Evolutionary conservation across 2,888 invertebrate genomes (phyloP).

Genomic region (Netelia fuscicornis): DNA sequence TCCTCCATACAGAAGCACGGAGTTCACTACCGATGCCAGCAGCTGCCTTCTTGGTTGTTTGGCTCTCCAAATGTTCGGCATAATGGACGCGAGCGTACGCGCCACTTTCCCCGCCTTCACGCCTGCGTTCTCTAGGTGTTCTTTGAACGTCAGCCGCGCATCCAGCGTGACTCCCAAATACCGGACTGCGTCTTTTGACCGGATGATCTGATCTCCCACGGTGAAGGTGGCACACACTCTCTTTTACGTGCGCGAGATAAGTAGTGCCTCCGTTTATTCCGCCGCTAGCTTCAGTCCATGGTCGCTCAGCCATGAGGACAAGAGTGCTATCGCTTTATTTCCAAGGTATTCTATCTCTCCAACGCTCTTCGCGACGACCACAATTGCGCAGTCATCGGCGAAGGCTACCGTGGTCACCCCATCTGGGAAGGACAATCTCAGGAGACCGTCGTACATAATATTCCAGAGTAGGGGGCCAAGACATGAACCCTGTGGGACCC

Average conservation of each 20-base stretch:
- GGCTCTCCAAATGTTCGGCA: too few relatives aligned
- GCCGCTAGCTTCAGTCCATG: not conserved
- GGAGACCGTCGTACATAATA: slow-evolving; percentile 50
- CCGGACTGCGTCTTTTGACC: not conserved
- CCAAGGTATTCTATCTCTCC: not conserved
- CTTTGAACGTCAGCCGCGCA: slow-evolving; percentile 28
- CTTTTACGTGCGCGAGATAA: not conserved
- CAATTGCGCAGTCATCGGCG: not conserved
- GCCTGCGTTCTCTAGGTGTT: slow-evolving; percentile 5
- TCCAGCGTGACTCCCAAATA: slow-evolving; percentile 17
- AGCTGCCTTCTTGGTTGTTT: too few relatives aligned
- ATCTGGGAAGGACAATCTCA: not conserved
- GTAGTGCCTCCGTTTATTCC: not conserved
- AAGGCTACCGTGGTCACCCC: slow-evolving; percentile 22
- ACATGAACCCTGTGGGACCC: slow-evolving; percentile 43
- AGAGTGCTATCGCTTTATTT: not conserved
- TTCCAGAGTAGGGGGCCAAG: slow-evolving; percentile 50
- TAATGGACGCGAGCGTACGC: too few relatives aligned
- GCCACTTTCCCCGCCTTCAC: not conserved
- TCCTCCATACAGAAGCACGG: too few relatives aligned
- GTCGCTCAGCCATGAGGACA: slow-evolving; percentile 16
- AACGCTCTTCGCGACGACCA: slow-evolving; percentile 11
- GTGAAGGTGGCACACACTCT: too few relatives aligned
- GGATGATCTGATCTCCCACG: not conserved
- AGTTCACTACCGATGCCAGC: too few relatives aligned